Evolutionary conservation across 37 sponge, comb jelly and placozoan genomes (phyloP).

Genomic region (Cliona cf. orientalis): DNA sequence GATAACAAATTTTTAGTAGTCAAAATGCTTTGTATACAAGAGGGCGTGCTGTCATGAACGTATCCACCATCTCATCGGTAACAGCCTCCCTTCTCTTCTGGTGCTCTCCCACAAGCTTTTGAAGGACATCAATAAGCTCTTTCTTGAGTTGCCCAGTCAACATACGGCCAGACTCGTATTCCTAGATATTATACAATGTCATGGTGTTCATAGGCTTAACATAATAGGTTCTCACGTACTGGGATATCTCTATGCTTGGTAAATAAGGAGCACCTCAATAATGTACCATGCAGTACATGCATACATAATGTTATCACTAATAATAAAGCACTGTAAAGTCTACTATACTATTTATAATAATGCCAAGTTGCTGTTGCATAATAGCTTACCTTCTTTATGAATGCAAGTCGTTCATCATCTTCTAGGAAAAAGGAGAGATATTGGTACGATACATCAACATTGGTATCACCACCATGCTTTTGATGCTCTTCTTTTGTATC

Average conservation of each 20-base stretch:
- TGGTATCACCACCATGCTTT: constrained; percentile 79
- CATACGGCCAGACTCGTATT: constrained; percentile 76
- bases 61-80: constrained; percentile 74
- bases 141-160: constrained; percentile 87
- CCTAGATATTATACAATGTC: constrained; percentile 20
- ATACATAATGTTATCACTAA: too few relatives aligned
- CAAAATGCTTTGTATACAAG: constrained; percentile 35
- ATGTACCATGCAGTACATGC: background rate
- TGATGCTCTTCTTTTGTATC: constrained; percentile 91
- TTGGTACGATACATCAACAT: constrained; percentile 87
- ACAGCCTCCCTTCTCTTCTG: constrained; percentile 63
- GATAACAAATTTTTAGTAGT: too few relatives aligned
- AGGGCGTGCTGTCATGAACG: constrained; percentile 78
- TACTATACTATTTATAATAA: background rate
- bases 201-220: background rate
- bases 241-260: background rate
- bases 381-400: constrained; percentile 66
- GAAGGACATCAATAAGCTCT: constrained; percentile 73
- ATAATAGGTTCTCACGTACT: background rate
- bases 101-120: constrained; percentile 60
- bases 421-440: constrained; percentile 88
- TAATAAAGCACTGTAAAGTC: too few relatives aligned
- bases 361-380: background rate
- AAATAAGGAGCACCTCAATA: background rate
- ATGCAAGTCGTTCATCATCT: constrained; percentile 67